Percentiles rank a stretch among this genome's conserved stretches.
Conservation (phyloP, 1,140 invertebrate genomes). For the Propsilocerus akamusi region DNA sequence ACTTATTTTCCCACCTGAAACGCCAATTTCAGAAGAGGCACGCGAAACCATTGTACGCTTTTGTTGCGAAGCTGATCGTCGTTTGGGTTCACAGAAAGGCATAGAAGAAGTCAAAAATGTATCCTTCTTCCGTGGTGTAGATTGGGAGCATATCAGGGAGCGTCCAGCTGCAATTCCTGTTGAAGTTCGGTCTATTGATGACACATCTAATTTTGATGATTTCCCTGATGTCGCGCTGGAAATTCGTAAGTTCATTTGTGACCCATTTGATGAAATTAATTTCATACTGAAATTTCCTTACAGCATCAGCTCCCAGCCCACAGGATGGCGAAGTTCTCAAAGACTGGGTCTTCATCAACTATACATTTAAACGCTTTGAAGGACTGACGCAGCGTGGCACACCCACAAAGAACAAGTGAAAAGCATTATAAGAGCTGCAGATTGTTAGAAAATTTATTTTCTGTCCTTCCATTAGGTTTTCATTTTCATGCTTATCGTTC, state of each 20-base stretch:
- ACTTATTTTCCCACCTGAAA: conserved; percentile 93
- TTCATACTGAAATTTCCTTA: conserved; percentile 18
- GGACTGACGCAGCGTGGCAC: conserved; percentile 77
- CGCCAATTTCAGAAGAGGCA: conserved; percentile 91
- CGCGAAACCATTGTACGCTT: conserved; percentile 74
- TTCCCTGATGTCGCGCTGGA: conserved; percentile 98
- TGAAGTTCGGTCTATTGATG: conserved; percentile 83
- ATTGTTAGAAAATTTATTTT: too few species aligned
- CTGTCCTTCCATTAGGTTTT: too few species aligned
- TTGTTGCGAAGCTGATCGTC: conserved; percentile 86
- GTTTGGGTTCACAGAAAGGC: conserved; percentile 73
- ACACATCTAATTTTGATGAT: conserved; percentile 99
- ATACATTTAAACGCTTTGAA: conserved; percentile 98
- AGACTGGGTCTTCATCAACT: conserved; percentile 99
- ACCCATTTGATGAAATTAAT: conserved; percentile 4
- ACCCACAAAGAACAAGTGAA: conserved; percentile 59
- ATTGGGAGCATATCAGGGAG: conserved; percentile 93
- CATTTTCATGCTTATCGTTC: too few species aligned
- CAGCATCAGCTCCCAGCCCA: conserved; percentile 62
- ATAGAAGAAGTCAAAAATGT: conserved; percentile 74
- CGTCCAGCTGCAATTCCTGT: conserved; percentile 93
- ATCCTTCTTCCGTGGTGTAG: conserved; percentile 79
- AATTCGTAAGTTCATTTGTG: conserved; percentile 63
- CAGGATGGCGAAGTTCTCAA: conserved; percentile 75
- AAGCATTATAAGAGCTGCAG: too few species aligned